Conservation (phyloP, 2,888 invertebrate species). For the Nomada flava region DNA sequence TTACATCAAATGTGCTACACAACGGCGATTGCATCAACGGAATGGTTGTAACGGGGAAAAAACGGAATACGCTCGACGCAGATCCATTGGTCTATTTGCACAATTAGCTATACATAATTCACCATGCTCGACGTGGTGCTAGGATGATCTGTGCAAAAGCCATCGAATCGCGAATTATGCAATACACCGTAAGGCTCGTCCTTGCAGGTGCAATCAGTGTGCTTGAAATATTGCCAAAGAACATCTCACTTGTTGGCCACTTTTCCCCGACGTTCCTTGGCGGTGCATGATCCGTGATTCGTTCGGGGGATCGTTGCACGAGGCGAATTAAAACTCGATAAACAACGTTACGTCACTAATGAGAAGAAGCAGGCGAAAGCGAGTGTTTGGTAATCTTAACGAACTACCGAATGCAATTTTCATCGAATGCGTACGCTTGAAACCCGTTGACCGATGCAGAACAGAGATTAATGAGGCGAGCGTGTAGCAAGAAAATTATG, state of each 20-base stretch:
- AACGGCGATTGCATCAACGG: constrained; percentile 8
- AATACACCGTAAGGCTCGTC: neutral
- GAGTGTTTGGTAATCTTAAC: constrained; percentile 8
- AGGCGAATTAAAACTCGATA: neutral
- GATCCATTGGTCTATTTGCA: constrained; percentile 18
- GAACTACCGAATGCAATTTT: neutral
- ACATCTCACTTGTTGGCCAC: neutral
- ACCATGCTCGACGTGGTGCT: neutral
- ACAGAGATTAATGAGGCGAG: neutral
- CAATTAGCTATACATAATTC: constrained; percentile 20
- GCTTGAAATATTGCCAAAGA: neutral
- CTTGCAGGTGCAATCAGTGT: neutral
- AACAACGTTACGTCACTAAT: neutral
- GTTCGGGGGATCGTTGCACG: neutral
- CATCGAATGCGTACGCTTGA: neutral
- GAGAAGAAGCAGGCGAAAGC: constrained; percentile 14
- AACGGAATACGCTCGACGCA: neutral
- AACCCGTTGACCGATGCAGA: neutral
- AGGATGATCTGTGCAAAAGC: constrained; percentile 10
- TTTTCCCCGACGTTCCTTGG: too few relatives aligned
- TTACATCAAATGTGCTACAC: constrained; percentile 8
- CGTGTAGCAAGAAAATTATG: neutral
- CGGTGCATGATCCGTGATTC: neutral
- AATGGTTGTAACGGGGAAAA: neutral
- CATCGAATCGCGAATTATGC: neutral